phyloP scores from a whole-genome alignment of 2,888 invertebrate genomes.

The Lampropteryx suffumata region DNA sequence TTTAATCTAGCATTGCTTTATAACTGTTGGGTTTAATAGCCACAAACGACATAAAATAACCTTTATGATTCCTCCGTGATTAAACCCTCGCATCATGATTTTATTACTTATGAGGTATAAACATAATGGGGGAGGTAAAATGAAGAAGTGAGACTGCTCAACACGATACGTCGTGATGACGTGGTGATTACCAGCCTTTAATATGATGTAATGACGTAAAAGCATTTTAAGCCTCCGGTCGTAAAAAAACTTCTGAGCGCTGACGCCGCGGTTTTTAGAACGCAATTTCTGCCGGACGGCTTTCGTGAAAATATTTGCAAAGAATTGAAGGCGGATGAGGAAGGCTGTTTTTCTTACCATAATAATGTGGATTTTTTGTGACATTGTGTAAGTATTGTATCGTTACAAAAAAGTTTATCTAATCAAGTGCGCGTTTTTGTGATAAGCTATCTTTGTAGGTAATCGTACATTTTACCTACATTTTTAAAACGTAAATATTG shows the following conservation, averaged over 20 bases:
- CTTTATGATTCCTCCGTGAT: constrained; percentile 28
- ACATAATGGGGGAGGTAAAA: constrained; percentile 37
- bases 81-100: constrained; percentile 34
- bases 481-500: too few relatives aligned
- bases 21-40: constrained; percentile 10
- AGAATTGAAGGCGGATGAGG: constrained; percentile 13
- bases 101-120: constrained; percentile 35
- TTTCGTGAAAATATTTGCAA: constrained; percentile 23
- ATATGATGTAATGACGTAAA: constrained; percentile 56
- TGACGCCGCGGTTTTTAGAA: constrained; percentile 39
- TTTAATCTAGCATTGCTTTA: neutral
- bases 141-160: constrained; percentile 42
- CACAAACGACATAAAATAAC: constrained; percentile 11
- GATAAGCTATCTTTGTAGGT: constrained; percentile 55
- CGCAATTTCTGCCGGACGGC: constrained; percentile 21
- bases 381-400: neutral
- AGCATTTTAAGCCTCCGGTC: constrained; percentile 48
- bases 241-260: constrained; percentile 33
- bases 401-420: constrained; percentile 50
- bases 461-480: too few relatives aligned
- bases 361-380: constrained; percentile 12
- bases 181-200: constrained; percentile 47
- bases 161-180: constrained; percentile 45
- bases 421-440: constrained; percentile 47
- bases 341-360: constrained; percentile 22